phyloP scores from a whole-genome alignment of 2,113 vertebrate genomes.

The Pygoscelis adeliae region DNA sequence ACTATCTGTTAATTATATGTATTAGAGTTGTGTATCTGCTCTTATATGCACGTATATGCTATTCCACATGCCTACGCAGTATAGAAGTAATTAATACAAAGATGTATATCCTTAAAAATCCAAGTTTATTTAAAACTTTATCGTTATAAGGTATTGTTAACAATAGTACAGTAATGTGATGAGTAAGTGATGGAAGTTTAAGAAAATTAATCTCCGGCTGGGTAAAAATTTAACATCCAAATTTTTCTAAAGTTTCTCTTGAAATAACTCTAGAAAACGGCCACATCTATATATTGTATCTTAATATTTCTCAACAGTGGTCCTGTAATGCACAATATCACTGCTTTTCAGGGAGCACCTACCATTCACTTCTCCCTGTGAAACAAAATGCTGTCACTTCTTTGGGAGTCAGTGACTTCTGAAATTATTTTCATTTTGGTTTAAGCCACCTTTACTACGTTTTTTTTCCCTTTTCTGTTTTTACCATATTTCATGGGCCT shows the following conservation, averaged over 20 bases:
- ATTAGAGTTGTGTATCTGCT: background rate
- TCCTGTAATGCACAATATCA: background rate
- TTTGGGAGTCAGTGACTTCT: background rate
- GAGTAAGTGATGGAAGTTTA: background rate
- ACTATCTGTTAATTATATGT: background rate
- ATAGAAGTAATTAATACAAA: background rate
- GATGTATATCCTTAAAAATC: background rate
- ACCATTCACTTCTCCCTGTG: accelerated
- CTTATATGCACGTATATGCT: accelerated
- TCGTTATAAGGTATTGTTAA: background rate
- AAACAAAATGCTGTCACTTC: background rate
- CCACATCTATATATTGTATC: background rate
- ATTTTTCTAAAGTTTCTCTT: background rate
- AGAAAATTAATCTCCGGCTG: background rate
- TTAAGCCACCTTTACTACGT: background rate
- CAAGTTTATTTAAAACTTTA: background rate
- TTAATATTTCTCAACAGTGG: background rate
- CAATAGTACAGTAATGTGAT: accelerated
- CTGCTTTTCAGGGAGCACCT: background rate
- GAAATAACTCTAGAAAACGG: background rate
- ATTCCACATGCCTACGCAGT: background rate
- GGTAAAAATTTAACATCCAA: background rate
- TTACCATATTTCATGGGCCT: background rate
- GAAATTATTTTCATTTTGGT: background rate
- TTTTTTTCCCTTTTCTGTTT: background rate